A percentile compares a stretch with the other conserved stretches of the same genome.
Conservation (phyloP, 2,888 invertebrate species). For the Horisme vitalbata region DNA sequence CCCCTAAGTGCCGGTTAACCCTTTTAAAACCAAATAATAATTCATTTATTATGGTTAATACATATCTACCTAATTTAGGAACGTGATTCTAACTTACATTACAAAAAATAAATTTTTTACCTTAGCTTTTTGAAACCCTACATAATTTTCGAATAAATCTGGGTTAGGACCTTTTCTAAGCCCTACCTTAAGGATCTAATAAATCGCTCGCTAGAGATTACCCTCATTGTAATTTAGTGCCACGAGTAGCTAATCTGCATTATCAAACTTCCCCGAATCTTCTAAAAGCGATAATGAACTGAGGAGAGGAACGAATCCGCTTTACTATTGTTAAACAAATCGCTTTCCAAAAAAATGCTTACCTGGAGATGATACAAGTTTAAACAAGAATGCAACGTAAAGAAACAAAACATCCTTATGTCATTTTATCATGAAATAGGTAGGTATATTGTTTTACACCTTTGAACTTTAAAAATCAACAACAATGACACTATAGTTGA, state of each 20-base stretch:
- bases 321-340: constrained; percentile 22
- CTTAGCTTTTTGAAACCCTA: neutral
- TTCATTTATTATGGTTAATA: no score
- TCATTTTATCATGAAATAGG: constrained; percentile 5
- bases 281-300: constrained; percentile 14
- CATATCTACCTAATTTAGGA: neutral
- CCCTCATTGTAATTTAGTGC: constrained; percentile 13
- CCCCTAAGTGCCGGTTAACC: no score
- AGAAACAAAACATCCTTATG: constrained; percentile 11
- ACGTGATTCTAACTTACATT: no score
- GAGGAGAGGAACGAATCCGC: constrained; percentile 11
- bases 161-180: neutral
- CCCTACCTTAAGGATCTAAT: constrained; percentile 5
- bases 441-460: constrained; percentile 7
- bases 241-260: constrained; percentile 16
- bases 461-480: neutral
- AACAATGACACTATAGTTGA: neutral
- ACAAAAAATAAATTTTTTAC: no score
- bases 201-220: constrained; percentile 16
- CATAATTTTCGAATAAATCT: neutral
- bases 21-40: no score
- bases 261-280: constrained; percentile 13
- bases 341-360: constrained; percentile 16
- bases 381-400: constrained; percentile 19
- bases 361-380: constrained; percentile 27